phyloP scores from a whole-genome alignment of 2,888 invertebrate genomes.

The Cataglyphis altisquamis region DNA sequence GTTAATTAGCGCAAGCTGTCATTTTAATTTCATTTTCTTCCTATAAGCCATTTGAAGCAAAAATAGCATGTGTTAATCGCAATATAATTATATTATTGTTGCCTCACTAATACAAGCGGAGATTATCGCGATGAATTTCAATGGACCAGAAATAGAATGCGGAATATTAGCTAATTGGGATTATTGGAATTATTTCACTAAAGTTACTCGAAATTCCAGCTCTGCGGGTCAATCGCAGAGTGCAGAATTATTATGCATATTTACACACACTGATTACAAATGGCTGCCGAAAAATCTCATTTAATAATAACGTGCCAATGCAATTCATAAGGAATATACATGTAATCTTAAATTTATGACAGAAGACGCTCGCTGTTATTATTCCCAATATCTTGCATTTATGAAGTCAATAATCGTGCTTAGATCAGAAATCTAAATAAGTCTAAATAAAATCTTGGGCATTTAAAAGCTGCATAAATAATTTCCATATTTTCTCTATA shows the following conservation, averaged over 20 bases:
- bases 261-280: slow-evolving; percentile 48
- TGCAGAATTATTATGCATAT: slow-evolving; percentile 48
- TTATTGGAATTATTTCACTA: slow-evolving; percentile 59
- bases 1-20: not conserved
- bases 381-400: slow-evolving; percentile 2
- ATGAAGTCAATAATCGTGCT: not conserved
- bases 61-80: not conserved
- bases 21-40: not conserved
- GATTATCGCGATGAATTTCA: slow-evolving; percentile 9
- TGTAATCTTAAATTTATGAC: slow-evolving; percentile 2
- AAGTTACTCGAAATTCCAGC: slow-evolving; percentile 49
- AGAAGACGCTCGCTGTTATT: not conserved
- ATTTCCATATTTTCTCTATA: not conserved
- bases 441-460: not conserved
- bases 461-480: not conserved
- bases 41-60: not conserved
- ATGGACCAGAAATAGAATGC: slow-evolving; percentile 22
- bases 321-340: not conserved
- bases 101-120: not conserved
- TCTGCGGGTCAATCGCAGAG: slow-evolving; percentile 48
- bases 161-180: slow-evolving; percentile 40
- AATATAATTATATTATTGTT: slow-evolving; percentile 22
- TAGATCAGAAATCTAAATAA: not conserved
- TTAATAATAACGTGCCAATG: slow-evolving; percentile 38
- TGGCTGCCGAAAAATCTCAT: slow-evolving; percentile 46